Evolutionary conservation across 2,113 vertebrate genomes (phyloP), one percentile per base, ranked within the genome.

Genomic region (Epinephelus cyanopodus): DNA sequence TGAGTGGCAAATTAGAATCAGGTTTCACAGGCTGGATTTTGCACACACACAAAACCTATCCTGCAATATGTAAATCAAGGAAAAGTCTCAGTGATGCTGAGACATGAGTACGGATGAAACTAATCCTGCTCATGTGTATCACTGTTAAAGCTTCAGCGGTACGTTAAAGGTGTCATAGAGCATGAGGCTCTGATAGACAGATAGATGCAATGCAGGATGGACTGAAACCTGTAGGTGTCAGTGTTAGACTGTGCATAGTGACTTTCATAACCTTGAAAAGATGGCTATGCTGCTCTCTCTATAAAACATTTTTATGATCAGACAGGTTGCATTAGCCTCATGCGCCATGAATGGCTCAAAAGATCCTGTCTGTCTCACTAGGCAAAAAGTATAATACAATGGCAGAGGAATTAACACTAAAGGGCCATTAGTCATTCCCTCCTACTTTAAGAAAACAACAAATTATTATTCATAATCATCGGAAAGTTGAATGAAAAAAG

Each of bases 211-310:
- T 89, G 82, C 78, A 84, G 62, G 45, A 37, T 25, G 67, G 33
- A 56, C 37, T 76, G 61, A 27, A 74, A 61, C 92, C 92, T 92
- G 86, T 61, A 94, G 93, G 90, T 92, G 93, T 90, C 93, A 93
- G 87, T 94, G 87, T 93, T 88, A 74, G 37, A 84, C 90, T 75
- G 50, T 76, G 25, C 79, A 81, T 25, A 75, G 21, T 74, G 27
- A 74, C 71, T 83, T 65, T 56, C 47, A 67, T 89, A 87, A 91
- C 90, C 89, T 89, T 91, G 77, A 89, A 72, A 82, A 63, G 33
- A 86, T 52, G 21, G 71, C 52, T 68, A 4, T 57, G 33, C 53
- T 74, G 25, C 62, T 50, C 56, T 50, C 25, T 54, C 61, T 62
- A 77, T 86, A 77, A 82, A 83, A 63, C 54, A 48, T 33, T 80